Evolutionary conservation across 2,888 invertebrate species (phyloP), one percentile per base, ranked within the genome.

Genomic region (Standfussiana lucernea): DNA sequence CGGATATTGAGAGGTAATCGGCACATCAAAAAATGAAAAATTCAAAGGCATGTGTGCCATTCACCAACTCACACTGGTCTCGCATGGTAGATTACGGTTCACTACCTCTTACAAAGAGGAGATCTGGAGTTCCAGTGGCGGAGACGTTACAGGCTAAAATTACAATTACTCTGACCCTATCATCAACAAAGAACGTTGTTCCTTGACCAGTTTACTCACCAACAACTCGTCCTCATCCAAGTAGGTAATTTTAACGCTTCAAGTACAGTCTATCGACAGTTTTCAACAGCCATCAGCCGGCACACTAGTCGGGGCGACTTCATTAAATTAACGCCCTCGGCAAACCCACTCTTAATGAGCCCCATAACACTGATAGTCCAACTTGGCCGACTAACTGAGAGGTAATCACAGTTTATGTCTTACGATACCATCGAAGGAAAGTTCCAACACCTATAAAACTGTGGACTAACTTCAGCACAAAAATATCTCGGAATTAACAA

Each of bases 241-340:
- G 82, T 85, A 72, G 82, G n/a, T n/a, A n/a, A n/a, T n/a, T n/a
- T 77, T 72, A 71, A 61, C 74, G 74, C 69, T 72, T 42, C 18
- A 61, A 85, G 82, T 32, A 62, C 73, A 72, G 79, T 61, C 86
- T 73, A 86, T 83, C 77, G 84, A 83, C 80, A 77, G 86, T 85
- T 83, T 72, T 74, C 77, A 84, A 83, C 73, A 79, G 64, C 65
- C 74, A 85, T 85, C 78, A 80, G 45, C 59, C 65, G 72, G 62
- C 75, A 64, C 77, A 85, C 79, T 83, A 81, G 78, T 76, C 72
- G 68, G 50, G 65, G 85, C 70, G 78, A 86, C 83, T 88, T 86
- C 86, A 86, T 88, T 85, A 88, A 85, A 80, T 86, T 87, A 85
- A 86, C 87, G 85, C 53, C 56, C 45, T 76, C 76, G 73, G 82